Base-by-base conservation (phyloP, 2,797 vertebrate species). In the Myotis daubentonii region DNA sequence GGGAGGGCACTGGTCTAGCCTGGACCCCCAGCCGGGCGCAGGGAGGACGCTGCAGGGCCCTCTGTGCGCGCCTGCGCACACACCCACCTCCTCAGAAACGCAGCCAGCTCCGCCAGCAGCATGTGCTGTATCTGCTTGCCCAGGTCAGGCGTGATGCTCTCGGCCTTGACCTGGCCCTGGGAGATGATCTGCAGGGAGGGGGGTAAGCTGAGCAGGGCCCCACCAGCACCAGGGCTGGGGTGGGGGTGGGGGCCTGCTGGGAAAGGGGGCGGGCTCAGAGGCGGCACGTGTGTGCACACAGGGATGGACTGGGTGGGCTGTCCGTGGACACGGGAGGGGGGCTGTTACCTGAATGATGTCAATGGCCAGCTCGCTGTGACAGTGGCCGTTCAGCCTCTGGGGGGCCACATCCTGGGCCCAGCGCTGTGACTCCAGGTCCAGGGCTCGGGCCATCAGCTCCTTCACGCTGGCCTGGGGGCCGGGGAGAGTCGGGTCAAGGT, bases 281-380 rank as follows among this genome's bases (percentile, higher is more conserved):
- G 53, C 0, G 2, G 10, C 47, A 0, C 0, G 10, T 6, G 33
- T 0, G 0, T 20, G 57, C 53, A 53, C 62, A 2, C 30, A 33
- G 47, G 49, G 30, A 5, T 2, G 17, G 11, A 3, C 4, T 15
- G 66, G 1, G 6, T 23, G 82, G 25, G 20, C 7, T 30, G 10
- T 22, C 4, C 1, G 0, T 4, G 33, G 5, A 17, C 12, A 8
- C 11, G 1, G 15, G 71, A 36, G 23, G 28, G 82, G 44, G 44
- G 44, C 44, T 3, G 87, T 95, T 98, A 99, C 99, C 98, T 99
- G 98, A 89, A 99, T 98, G 95, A 99, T 96, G 74, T 99, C 98
- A 5, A 99, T 97, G 55, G 99, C 98, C 72, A 99, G 98, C 11
- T 99, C 98, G 38, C 99, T 99, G 98, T 99, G 99, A 97, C 97